phyloP scores from a whole-genome alignment of 2,888 invertebrate species.

The Pyralis farinalis region DNA sequence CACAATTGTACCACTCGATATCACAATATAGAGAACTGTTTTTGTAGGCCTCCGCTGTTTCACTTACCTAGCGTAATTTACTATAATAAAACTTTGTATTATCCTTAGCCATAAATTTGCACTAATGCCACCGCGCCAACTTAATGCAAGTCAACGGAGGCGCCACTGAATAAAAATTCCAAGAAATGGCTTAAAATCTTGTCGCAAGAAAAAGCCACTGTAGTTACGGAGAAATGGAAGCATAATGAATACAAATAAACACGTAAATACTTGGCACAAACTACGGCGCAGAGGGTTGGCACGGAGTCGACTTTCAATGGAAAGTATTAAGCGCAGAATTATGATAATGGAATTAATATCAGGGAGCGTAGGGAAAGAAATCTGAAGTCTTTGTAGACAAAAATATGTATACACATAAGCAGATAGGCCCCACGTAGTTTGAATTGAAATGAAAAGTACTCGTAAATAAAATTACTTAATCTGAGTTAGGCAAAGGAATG shows the following conservation, averaged over 20 bases:
- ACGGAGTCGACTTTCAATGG: slow-evolving; percentile 6
- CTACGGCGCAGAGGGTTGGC: slow-evolving; percentile 6
- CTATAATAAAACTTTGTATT: not conserved
- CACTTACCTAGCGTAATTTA: no score
- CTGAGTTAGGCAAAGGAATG: no score
- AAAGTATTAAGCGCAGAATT: slow-evolving; percentile 7
- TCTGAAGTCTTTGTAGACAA: no score
- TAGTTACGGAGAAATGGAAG: slow-evolving; percentile 10
- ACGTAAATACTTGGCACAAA: slow-evolving; percentile 18
- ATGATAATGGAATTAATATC: slow-evolving; percentile 12
- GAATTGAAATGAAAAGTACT: no score
- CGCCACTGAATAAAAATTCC: not conserved
- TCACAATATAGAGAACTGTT: no score
- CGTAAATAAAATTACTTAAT: no score
- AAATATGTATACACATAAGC: no score
- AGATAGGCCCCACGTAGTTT: no score
- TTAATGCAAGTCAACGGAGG: no score
- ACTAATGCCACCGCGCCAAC: slow-evolving; percentile 1
- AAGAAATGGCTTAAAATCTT: not conserved
- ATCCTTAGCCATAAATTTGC: not conserved
- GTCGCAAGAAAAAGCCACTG: slow-evolving; percentile 7
- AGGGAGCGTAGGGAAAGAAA: slow-evolving; percentile 26
- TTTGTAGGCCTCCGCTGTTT: no score
- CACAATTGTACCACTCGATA: no score
- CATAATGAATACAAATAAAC: slow-evolving; percentile 23